Conservation (phyloP, 2,113 vertebrate genomes). For the Syngnathus scovelli region DNA sequence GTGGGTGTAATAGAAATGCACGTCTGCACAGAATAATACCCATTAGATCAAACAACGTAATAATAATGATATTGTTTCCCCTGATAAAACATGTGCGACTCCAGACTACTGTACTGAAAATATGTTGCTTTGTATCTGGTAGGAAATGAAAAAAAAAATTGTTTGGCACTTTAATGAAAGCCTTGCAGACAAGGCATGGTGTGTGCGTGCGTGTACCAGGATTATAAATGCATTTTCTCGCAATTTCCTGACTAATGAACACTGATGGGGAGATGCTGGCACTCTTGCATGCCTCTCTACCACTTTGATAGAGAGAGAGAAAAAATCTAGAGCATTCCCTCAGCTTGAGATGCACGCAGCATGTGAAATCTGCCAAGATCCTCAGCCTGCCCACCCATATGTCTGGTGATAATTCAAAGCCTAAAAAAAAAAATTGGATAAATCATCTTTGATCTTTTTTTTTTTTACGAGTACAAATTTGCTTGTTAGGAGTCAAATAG, state of each 20-base stretch:
- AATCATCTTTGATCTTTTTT: background rate
- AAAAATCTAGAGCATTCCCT: background rate
- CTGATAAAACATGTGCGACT: background rate
- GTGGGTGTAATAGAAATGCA: too few relatives aligned
- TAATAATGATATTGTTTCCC: background rate
- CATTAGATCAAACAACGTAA: too few relatives aligned
- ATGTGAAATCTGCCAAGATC: background rate
- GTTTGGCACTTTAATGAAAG: background rate
- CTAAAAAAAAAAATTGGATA: background rate
- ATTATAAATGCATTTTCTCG: background rate
- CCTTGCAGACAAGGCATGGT: background rate
- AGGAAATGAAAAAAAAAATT: background rate
- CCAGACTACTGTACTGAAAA: background rate
- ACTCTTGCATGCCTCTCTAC: background rate
- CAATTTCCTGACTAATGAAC: slow-evolving; percentile 4
- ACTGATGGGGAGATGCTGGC: background rate
- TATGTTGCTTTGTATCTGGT: background rate
- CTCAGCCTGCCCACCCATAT: background rate
- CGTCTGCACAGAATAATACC: too few relatives aligned
- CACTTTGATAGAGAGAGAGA: background rate
- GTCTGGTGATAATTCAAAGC: background rate
- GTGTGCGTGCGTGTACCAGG: background rate
- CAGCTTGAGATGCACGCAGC: background rate
- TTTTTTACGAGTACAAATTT: background rate
- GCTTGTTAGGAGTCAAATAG: background rate